phyloP scores from a whole-genome alignment of 2,797 vertebrate genomes.

The Enteromius paludinosus region DNA sequence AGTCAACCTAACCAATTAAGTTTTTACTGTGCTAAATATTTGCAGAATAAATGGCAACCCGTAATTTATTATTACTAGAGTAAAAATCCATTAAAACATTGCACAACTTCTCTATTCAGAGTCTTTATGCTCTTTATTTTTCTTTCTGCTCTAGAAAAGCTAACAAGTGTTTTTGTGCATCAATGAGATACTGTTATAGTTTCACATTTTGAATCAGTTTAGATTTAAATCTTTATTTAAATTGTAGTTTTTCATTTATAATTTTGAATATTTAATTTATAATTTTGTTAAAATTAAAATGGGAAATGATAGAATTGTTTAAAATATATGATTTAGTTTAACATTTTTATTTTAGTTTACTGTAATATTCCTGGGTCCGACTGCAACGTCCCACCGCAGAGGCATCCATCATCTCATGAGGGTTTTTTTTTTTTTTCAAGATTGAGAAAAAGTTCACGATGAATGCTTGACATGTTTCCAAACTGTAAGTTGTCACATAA shows the following conservation, averaged over 20 bases:
- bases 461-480: slow-evolving; percentile 23
- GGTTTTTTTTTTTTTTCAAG: slow-evolving; percentile 37
- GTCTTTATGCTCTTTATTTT: slow-evolving; percentile 56
- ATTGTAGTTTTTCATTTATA: too few relatives aligned
- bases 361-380: slow-evolving; percentile 9
- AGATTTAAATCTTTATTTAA: neutral
- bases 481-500: slow-evolving; percentile 60
- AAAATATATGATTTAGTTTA: neutral
- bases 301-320: neutral
- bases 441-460: neutral
- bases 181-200: neutral
- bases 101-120: slow-evolving; percentile 62
- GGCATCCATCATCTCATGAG: slow-evolving; percentile 48
- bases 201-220: neutral
- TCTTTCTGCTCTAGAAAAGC: slow-evolving; percentile 50
- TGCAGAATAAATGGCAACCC: neutral
- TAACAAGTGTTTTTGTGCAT: neutral
- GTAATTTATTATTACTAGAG: slow-evolving; percentile 43
- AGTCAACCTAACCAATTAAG: neutral
- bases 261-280: too few relatives aligned
- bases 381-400: slow-evolving; percentile 54
- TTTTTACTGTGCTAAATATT: slow-evolving; percentile 1
- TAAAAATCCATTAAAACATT: neutral
- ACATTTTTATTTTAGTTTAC: neutral
- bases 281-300: neutral